Evolutionary conservation across 2,888 invertebrate species (phyloP), one percentile per base, ranked within the genome.

Genomic region (Pycnomerus fuliginosus): DNA sequence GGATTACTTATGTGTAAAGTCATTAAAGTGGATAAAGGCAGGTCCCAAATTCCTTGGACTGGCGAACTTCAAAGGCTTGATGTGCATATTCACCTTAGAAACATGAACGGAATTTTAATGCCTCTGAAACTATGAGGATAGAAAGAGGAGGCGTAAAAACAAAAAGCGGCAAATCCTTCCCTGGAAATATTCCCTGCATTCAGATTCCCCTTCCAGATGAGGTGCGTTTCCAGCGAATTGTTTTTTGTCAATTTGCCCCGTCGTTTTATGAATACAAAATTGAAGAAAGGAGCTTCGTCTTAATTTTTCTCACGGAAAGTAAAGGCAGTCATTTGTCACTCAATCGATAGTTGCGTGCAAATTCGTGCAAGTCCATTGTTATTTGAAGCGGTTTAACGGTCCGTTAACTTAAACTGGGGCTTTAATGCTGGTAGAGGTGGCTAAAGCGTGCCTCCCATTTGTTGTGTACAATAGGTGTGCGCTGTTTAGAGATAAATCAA

Each of bases 401-500:
- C 52, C 53, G 57, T 53, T 50, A 51, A 52, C 42, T 50, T 44
- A 43, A 52, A 53, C 47, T 52, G 38, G 35, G 27, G 47, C 47
- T 16, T 51, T 50, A 50, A 51, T 52, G 44, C 51, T 45, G 38
- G 50, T 39, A 25, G 48, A 56, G 48, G 52, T 50, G 51, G 48
- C 49, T 48, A 44, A 47, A 53, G 41, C 48, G 48, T 44, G 43
- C 48, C 42, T 43, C 48, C 48, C 52, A 60, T 61, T 62, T 61
- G 55, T 59, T 61, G 56, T 58, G 57, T 60, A 61, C 63, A 61
- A 64, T 63, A 61, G 61, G 57, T 62, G 56, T 56, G 53, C 48
- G 51, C 55, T 64, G 61, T 63, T 64, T 61, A 57, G 58, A 61
- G 63, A 66, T 67, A 66, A 68, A 67, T 65, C 64, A 65, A 66